Evolutionary conservation across 2,113 vertebrate species (phyloP).

Genomic region (Dipodomys spectabilis): DNA sequence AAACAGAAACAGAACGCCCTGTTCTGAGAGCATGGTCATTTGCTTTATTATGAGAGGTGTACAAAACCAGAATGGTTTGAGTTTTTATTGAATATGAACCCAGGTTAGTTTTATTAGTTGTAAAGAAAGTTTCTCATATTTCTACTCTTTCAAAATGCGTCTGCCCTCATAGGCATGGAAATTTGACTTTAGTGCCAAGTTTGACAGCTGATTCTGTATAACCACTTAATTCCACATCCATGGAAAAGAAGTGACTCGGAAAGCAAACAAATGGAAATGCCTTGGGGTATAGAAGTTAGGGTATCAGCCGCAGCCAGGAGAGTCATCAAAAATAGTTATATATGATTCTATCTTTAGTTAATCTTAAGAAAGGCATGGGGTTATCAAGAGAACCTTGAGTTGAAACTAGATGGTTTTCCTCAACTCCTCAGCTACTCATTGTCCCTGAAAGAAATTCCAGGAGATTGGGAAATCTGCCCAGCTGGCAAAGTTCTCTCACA

Average conservation of each 20-base stretch:
- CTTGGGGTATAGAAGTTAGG: neutral
- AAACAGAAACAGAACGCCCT: neutral
- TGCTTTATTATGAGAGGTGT: neutral
- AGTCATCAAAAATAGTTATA: too few species aligned
- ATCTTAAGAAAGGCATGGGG: neutral
- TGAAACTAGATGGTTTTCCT: neutral
- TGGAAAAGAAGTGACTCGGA: constrained; percentile 40
- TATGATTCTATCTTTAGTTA: neutral
- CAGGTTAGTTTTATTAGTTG: constrained; percentile 33
- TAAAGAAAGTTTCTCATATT: constrained; percentile 53
- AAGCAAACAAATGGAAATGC: constrained; percentile 1
- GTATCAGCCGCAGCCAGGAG: neutral
- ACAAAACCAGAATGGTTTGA: neutral
- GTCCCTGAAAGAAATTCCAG: neutral
- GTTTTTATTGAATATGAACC: constrained; percentile 28
- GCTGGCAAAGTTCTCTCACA: neutral
- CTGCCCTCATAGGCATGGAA: neutral
- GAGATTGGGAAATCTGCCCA: neutral
- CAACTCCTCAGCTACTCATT: neutral
- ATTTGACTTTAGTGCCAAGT: neutral
- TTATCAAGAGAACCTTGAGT: neutral
- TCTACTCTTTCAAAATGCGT: constrained; percentile 4
- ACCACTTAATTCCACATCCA: neutral
- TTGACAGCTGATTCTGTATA: constrained; percentile 47
- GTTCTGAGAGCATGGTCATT: neutral